Base-by-base conservation (phyloP, 2,113 vertebrate genomes). In the Crotalus tigris region DNA sequence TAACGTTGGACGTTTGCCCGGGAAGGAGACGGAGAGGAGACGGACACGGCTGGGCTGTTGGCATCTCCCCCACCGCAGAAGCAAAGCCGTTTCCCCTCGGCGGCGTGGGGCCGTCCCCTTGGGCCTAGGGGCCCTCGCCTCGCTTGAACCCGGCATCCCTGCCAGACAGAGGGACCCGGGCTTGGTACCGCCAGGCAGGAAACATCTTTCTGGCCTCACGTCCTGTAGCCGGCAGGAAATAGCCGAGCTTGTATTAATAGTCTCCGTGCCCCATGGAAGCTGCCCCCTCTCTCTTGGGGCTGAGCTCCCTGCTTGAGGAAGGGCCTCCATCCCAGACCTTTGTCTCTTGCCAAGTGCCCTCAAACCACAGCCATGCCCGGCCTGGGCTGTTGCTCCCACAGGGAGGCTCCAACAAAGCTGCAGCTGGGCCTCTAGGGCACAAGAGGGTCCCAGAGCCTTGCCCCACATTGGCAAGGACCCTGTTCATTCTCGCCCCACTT, bases 1-100 rank as follows among this genome's bases (percentile, higher is more conserved):
- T 7, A 33, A 26, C 17, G 33, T 85, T 97, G 96, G 97, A 95
- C 2, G 0, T 1, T 55, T 95, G 96, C 96, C 97, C 85, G 0
- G 23, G 89, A 58, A 75, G 39, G 89, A 91, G 5, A 88, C 17
- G 6, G 5, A 51, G 86, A 29, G 15, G 88, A 24, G 39, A 44
- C 46, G 91, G 94, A 91, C 95, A 29, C 2, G 89, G 87, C 87
- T 94, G 92, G 94, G 87, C 6, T 19, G 2, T 86, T 93, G 92
- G 94, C 94, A 92, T 55, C 75, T 93, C 39, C 88, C 93, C 21
- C 92, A 89, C 94, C 92, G 94, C 92, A 59, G 90, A 93, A 93
- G 81, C 33, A 44, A 81, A 39, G 5, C 12, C 13, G 3, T 87
- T 53, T 11, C 88, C 33, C 57, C 87, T 91, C 91, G 94, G 33